Evolutionary conservation across 2,888 invertebrate species (phyloP).

Genomic region (Callimorpha dominula): DNA sequence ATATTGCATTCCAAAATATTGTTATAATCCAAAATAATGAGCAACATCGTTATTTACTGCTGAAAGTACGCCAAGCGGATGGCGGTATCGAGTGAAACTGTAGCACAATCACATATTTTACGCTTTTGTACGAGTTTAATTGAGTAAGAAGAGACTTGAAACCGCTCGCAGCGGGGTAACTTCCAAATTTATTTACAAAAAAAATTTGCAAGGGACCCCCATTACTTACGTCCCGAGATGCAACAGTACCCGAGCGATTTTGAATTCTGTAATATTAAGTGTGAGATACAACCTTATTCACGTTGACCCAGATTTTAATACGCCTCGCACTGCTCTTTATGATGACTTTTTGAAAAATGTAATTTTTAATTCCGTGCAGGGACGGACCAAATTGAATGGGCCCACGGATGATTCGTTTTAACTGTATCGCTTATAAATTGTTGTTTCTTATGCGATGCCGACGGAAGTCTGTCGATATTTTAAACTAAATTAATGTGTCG

Average conservation of each 20-base stretch:
- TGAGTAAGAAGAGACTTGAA: conserved; percentile 80
- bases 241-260: conserved; percentile 71
- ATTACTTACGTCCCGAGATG: conserved; percentile 80
- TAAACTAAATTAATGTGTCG: conserved; percentile 79
- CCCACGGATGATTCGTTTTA: conserved; percentile 75
- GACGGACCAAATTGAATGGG: conserved; percentile 71
- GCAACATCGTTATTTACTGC: conserved; percentile 78
- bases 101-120: conserved; percentile 84
- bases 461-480: conserved; percentile 81
- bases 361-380: conserved; percentile 81
- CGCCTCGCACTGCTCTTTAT: conserved; percentile 78
- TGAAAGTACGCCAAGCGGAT: conserved; percentile 67
- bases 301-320: conserved; percentile 82
- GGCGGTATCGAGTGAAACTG: conserved; percentile 71
- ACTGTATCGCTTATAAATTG: conserved; percentile 84
- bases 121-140: conserved; percentile 83
- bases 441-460: conserved; percentile 79
- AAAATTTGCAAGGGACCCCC: conserved; percentile 77
- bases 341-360: conserved; percentile 86
- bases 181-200: conserved; percentile 80
- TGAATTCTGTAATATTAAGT: conserved; percentile 81
- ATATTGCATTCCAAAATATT: conserved; percentile 79
- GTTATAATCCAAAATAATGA: conserved; percentile 81
- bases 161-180: conserved; percentile 81
- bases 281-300: conserved; percentile 83